Base-by-base conservation (phyloP, 2,888 invertebrate species). In the Cheilosia vernalis region DNA sequence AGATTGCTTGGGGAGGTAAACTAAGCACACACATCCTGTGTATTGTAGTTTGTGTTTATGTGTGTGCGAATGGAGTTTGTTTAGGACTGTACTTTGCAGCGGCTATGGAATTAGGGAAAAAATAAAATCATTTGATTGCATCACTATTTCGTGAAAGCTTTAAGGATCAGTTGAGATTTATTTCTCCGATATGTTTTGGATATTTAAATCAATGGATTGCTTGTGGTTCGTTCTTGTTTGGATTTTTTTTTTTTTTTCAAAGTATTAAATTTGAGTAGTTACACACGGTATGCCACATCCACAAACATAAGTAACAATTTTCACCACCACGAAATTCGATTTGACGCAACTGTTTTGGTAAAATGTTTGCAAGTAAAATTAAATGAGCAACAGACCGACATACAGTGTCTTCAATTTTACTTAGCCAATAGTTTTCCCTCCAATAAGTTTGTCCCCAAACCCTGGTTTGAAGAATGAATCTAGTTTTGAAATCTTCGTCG, bases 71-170 rank as follows among this genome's bases (percentile, higher is more conserved):
- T 42, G 66, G 66, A 61, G 55, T 77, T 77, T 77, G 19, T 61
- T 77, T 77, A 77, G 69, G 60, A 61, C 69, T 47, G n/a, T 33
- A 21, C 55, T 56, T 47, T 19, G 30, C 24, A 53, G n/a, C n/a
- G 51, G 19, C 15, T 17, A 24, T 3, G 33, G 30, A 37, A 63
- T 61, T 72, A 30, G 49, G 49, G 49, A 40, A 51, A 19, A 78
- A 78, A 47, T 69, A 63, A 78, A 63, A 55, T 56, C 63, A 63
- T 78, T 78, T 70, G 61, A 78, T 69, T 78, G 69, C 69, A 78
- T 55, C 69, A 70, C 61, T 63, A 70, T 78, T 69, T 69, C 69
- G 33, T 9, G 37, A 70, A 78, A 70, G 61, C 78, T 69, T 78
- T 70, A 49, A 78, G 69, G 69, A 63, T 78, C 69, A 69, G 63